Evolutionary conservation across 2,888 invertebrate genomes (phyloP), one percentile per base, ranked within the genome.

Genomic region (Phengaris alcon): DNA sequence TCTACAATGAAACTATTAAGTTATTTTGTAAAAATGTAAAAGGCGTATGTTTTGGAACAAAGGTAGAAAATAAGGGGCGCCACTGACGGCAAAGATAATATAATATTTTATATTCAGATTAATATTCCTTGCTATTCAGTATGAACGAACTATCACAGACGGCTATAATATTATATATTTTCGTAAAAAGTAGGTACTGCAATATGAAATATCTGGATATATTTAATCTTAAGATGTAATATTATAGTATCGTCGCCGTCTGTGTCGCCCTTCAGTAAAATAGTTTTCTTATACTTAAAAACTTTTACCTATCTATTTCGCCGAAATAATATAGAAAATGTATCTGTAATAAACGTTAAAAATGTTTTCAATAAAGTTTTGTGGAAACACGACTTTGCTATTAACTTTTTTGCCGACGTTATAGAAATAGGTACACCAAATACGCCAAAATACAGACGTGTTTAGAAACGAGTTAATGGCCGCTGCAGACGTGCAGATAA

Each of bases 321-420:
- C 1, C 57, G 59, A 64, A 64, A 64, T 35, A 5, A 64, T 64
- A 64, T 35, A 10, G 35, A 64, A 35, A 12, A 35, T 59, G 22
- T 9, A 6, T 5, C 4, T 22, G 3, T 1, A 1, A 35, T 35
- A 1, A 35, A 59, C 22, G 10, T 35, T 64, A 3, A 15, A 35
- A 64, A 35, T 35, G 35, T 64, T 64, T 0, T 12, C 64, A 64
- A 35, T 0, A 10, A 9, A 22, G 35, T 44, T 68, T 69, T 15
- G 46, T 48, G n/a, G 9, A 15, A 69, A 69, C 68, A 69, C 48
- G 46, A 69, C n/a, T 69, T 69, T n/a, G 68, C 68, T 69, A 48
- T 69, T 69, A 69, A 69, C 48, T 69, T 69, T 69, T 69, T 69
- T 15, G 48, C 15, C 68, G 8, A 69, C 68, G 68, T 46, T 68